Percentiles rank a stretch among this genome's conserved stretches.
Evolutionary conservation across 2,797 vertebrate species (phyloP).

Genomic region (Australoheros facetus): DNA sequence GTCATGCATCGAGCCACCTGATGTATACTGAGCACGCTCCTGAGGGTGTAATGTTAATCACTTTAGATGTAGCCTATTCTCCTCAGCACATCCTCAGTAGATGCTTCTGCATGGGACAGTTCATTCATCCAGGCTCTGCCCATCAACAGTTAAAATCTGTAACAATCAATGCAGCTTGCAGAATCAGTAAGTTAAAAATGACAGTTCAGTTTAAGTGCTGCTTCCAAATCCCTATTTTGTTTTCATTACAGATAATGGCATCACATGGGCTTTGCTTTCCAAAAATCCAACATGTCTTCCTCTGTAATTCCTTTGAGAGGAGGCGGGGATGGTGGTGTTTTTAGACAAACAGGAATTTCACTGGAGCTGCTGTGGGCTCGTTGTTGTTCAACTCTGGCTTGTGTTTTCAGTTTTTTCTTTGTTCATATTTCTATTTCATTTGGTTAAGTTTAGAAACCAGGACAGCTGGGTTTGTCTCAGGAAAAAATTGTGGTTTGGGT

Average conservation of each 20-base stretch:
- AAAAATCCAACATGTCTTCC: accelerated
- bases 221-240: not conserved
- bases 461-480: not conserved
- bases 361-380: not conserved
- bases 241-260: not conserved
- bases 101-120: not conserved
- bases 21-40: not conserved
- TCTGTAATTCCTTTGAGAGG: not conserved
- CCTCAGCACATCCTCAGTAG: not conserved
- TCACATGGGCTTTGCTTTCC: not conserved
- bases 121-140: not conserved
- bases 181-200: not conserved
- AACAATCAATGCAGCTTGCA: not conserved
- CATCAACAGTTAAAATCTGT: not conserved
- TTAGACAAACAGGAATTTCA: not conserved
- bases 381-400: not conserved
- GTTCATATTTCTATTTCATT: not conserved
- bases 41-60: too few species aligned
- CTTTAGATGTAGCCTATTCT: not conserved
- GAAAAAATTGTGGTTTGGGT: not conserved
- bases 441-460: not conserved
- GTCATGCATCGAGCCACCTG: not conserved
- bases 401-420: not conserved
- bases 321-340: not conserved
- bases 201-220: not conserved